These are phyloP conservation scores for Apolygus lucorum DNA, from an alignment of 1,140 invertebrate species.

Conservation along the genomic window DNA sequence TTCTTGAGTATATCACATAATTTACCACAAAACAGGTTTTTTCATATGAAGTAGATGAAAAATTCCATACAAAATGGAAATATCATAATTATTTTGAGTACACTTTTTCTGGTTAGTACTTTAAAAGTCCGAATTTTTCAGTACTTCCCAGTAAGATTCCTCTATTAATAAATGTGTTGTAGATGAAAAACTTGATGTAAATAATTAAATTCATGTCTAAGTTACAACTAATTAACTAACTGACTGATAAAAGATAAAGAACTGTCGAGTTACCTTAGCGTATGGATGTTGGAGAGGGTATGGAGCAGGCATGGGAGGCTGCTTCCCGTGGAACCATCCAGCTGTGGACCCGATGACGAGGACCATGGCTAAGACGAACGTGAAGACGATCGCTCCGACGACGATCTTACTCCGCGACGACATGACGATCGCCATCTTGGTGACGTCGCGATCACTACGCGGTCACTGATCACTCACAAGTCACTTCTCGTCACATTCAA, in stretches of 20 bases:
- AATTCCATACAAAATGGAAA: no score
- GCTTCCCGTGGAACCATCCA: constrained; percentile 38
- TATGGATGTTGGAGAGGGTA: constrained; percentile 23
- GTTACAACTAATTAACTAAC: no score
- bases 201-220: no score
- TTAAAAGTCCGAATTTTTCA: no score
- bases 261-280: constrained; percentile 18
- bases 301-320: constrained; percentile 20
- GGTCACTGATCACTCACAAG: constrained; percentile 16
- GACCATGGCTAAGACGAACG: constrained; percentile 45
- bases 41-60: no score
- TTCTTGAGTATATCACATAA: no score
- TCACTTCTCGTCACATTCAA: not conserved
- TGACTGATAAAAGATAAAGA: not conserved
- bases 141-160: no score
- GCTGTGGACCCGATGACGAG: constrained; percentile 47
- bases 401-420: constrained; percentile 48
- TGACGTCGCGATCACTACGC: not conserved
- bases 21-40: no score
- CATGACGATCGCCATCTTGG: constrained; percentile 51
- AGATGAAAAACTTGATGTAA: no score
- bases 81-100: no score
- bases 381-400: constrained; percentile 43
- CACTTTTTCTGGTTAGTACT: no score
- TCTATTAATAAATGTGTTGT: no score